These are phyloP conservation scores for Hedya salicella DNA, from an alignment of 2,888 invertebrate species.

Conservation along the genomic window DNA sequence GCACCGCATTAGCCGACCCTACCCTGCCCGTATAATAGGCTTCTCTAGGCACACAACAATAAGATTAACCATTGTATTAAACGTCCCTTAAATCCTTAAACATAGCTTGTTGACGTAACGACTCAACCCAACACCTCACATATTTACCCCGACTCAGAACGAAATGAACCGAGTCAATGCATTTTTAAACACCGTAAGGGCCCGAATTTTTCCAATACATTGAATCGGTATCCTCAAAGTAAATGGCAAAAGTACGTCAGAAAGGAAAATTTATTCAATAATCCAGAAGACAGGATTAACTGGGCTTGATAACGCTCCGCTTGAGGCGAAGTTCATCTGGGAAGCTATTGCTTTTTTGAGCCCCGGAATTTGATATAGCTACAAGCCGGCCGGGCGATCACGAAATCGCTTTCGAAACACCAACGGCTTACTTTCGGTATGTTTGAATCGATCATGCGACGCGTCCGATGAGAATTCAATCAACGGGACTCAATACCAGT, in stretches of 20 bases:
- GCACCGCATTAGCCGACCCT: conserved; percentile 51
- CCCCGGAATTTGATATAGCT: conserved; percentile 63
- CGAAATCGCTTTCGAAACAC: conserved; percentile 51
- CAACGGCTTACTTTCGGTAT: conserved; percentile 53
- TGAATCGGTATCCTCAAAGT: conserved; percentile 52
- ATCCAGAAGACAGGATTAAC: conserved; percentile 77
- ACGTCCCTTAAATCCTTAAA: conserved; percentile 51
- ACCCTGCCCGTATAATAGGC: conserved; percentile 51
- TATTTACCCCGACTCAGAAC: conserved; percentile 31
- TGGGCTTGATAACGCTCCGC: conserved; percentile 74
- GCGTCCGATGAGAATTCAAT: conserved; percentile 45
- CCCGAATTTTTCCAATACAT: conserved; percentile 70
- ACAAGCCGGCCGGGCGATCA: conserved; percentile 54
- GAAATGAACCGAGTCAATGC: conserved; percentile 46
- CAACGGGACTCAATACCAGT: conserved; percentile 32
- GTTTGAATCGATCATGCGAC: conserved; percentile 52
- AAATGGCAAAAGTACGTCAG: conserved; percentile 66
- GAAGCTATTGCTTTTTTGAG: conserved; percentile 69
- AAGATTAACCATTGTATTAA: conserved; percentile 51
- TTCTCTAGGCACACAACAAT: conserved; percentile 51
- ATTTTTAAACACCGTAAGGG: conserved; percentile 51
- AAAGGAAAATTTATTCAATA: conserved; percentile 77
- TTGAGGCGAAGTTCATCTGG: conserved; percentile 70
- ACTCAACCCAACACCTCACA: conserved; percentile 25
- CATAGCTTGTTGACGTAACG: conserved; percentile 40